phyloP scores from a whole-genome alignment of 2,113 vertebrate genomes.

The Cephalopterus ornatus region DNA sequence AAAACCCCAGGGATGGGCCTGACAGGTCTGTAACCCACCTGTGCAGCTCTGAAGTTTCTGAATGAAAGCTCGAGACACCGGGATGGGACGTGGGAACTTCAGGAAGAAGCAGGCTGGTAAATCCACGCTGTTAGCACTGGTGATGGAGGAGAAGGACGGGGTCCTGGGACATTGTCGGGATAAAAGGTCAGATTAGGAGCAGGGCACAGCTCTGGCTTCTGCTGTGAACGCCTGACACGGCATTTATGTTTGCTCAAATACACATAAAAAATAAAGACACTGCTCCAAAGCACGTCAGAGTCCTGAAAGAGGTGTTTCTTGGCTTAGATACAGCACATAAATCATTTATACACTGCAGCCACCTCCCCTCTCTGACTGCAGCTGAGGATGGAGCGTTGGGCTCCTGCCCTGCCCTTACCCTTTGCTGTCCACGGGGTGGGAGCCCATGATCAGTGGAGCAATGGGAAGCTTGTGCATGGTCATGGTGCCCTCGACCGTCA shows the following conservation, averaged over 20 bases:
- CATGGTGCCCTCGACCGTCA: constrained; percentile 91
- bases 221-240: accelerated
- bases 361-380: not conserved
- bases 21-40: constrained; percentile 69
- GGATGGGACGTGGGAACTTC: constrained; percentile 91
- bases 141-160: constrained; percentile 91
- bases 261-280: not conserved
- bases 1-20: not conserved
- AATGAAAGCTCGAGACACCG: constrained; percentile 91
- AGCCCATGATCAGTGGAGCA: constrained; percentile 93
- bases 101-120: constrained; percentile 97
- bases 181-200: not conserved
- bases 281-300: not conserved
- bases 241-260: not conserved
- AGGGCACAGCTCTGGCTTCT: not conserved
- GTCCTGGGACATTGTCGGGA: constrained; percentile 64
- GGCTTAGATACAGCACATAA: not conserved
- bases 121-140: constrained; percentile 96
- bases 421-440: constrained; percentile 95
- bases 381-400: not conserved
- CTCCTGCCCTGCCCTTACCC: constrained; percentile 74
- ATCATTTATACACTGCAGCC: accelerated
- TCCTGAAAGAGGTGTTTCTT: not conserved
- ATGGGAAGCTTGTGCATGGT: constrained; percentile 93
- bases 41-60: constrained; percentile 89